A percentile compares a stretch with the other conserved stretches of the same genome.
These are phyloP conservation scores for Litocranius walleri DNA, from an alignment of 2,113 vertebrate species.

Conservation along the genomic window DNA sequence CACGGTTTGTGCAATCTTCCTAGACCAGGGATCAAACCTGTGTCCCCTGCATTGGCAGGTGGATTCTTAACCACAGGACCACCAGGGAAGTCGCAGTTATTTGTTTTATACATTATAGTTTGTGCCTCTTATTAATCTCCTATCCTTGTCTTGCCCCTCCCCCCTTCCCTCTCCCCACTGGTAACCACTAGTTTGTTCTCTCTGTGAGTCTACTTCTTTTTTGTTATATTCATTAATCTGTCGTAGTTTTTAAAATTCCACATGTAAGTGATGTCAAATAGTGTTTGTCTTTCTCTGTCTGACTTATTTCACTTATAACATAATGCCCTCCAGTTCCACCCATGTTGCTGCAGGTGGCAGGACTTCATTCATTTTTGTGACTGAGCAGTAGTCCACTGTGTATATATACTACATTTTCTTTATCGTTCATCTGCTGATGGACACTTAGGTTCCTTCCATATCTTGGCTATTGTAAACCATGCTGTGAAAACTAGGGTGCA, in stretches of 20 bases:
- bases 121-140: neutral
- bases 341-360: neutral
- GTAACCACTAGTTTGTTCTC: neutral
- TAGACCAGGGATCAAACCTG: neutral
- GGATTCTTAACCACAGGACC: neutral
- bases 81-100: neutral
- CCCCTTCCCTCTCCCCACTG: neutral
- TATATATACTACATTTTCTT: neutral
- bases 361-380: neutral
- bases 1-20: neutral
- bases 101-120: neutral
- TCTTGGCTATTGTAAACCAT: neutral
- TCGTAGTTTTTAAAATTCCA: neutral
- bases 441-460: neutral
- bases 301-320: neutral
- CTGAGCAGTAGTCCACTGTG: neutral
- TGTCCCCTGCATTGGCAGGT: neutral
- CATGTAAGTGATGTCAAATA: neutral
- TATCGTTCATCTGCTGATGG: neutral
- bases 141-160: neutral
- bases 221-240: neutral
- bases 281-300: neutral
- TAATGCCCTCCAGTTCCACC: neutral
- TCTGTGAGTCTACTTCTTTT: neutral
- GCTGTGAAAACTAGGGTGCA: neutral